Evolutionary conservation across 1,140 invertebrate species (phyloP).

Genomic region (Whitmania pigra): DNA sequence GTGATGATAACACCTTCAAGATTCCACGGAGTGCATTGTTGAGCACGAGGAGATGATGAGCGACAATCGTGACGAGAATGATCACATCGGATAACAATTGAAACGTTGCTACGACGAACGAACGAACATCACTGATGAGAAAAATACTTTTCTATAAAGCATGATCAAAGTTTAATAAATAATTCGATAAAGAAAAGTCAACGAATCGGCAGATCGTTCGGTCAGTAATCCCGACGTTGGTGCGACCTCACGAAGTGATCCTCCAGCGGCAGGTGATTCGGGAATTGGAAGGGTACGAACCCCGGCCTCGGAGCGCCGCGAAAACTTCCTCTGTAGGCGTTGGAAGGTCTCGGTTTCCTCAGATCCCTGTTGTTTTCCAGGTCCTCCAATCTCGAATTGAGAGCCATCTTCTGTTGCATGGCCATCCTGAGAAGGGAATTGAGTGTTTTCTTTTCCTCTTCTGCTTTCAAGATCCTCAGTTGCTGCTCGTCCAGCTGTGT

Average conservation of each 20-base stretch:
- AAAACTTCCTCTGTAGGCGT: conserved; percentile 1
- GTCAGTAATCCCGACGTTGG: neutral
- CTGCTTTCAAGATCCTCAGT: conserved; percentile 53
- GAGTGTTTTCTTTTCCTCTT: conserved; percentile 96
- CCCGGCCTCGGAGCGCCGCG: conserved; percentile 1
- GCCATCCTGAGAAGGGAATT: conserved; percentile 89
- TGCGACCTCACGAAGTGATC: neutral
- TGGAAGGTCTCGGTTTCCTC: conserved; percentile 41
- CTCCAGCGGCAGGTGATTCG: neutral
- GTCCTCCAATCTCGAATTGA: conserved; percentile 89
- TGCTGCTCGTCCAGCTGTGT: conserved; percentile 90
- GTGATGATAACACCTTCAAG: too few relatives aligned
- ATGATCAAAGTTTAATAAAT: neutral
- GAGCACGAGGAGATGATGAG: too few relatives aligned
- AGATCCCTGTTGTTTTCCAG: conserved; percentile 75
- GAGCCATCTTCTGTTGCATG: conserved; percentile 86
- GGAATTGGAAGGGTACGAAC: neutral
- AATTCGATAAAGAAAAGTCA: neutral
- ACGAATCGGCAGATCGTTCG: neutral
- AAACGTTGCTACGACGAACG: too few relatives aligned
- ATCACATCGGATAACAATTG: too few relatives aligned
- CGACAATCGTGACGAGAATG: too few relatives aligned
- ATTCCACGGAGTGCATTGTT: too few relatives aligned
- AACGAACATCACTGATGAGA: too few relatives aligned
- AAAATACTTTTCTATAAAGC: too few relatives aligned